Evolutionary conservation across 2,888 invertebrate genomes (phyloP), one percentile per base, ranked within the genome.

Genomic region (Myopa tessellatipennis): DNA sequence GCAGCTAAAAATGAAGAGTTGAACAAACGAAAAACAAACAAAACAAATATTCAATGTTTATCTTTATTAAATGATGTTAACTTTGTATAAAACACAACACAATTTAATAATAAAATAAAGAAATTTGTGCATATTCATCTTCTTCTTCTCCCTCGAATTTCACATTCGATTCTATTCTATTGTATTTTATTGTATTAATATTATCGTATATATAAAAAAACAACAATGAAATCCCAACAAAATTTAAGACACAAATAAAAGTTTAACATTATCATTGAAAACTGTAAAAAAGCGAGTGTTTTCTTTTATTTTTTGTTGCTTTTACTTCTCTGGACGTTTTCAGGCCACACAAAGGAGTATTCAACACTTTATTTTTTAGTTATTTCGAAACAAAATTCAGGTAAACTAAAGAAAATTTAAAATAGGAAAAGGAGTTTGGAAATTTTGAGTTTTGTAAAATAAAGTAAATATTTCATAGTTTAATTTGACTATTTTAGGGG

Each of bases 201-300:
- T 63, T 63, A 34, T 50, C 16, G 40, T 14, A 34, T 45, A 74
- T 38, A 68, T 67, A 67, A 74, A 65, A 50, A 74, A 74, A 63
- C 65, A 74, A 16, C 34, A 73, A 73, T 50, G 45, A 72, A 71
- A 73, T 63, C 73, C 63, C 65, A 65, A 74, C 65, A 74, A 73
- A 74, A 67, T 68, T 55, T 67, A 74, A 74, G 74, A 74, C 74
- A 68, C 67, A 74, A 74, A 68, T 68, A 74, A 74, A 74, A 74
- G 55, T 68, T 74, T 52, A 74, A 58, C 58, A 55, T 65, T 67
- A 74, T 68, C 38, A 74, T 68, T 74, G 52, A 74, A 26, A 73
- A 63, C 26, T 61, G 34, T 61, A 61, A 61, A 61, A 61, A 52
- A 52, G 14, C 34, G 16, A 55, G 3, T n/a, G 14, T 55, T 55